Evolutionary conservation across 2,888 invertebrate genomes (phyloP).

Genomic region (Omphaloscelis lunosa): DNA sequence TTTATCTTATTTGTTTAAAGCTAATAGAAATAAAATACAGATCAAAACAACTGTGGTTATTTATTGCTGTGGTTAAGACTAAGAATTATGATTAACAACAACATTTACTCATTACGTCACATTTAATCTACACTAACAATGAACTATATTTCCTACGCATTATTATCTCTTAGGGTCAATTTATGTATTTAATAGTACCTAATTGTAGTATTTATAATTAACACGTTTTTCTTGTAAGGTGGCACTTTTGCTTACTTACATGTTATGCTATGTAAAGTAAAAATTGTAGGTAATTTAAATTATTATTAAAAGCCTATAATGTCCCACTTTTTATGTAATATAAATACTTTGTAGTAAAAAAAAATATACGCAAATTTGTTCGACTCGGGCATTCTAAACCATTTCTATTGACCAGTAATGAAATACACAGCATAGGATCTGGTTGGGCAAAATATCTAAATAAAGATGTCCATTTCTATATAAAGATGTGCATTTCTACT

Average conservation of each 20-base stretch:
- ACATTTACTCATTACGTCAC: not conserved
- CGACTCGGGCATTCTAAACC: not conserved
- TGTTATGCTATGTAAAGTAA: too few relatives aligned
- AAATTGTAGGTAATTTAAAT: too few relatives aligned
- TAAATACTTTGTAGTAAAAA: not conserved
- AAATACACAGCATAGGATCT: not conserved
- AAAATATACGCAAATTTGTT: not conserved
- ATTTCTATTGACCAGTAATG: not conserved
- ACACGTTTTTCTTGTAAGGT: too few relatives aligned
- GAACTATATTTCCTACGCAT: not conserved
- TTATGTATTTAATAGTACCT: not conserved
- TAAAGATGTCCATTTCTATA: not conserved
- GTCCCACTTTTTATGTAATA: not conserved
- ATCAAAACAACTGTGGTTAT: not conserved
- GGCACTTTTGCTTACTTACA: not conserved
- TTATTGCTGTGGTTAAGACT: not conserved
- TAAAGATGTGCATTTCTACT: not conserved
- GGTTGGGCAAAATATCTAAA: not conserved
- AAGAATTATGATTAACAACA: not conserved
- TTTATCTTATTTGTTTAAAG: conserved; percentile 26
- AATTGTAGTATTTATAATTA: not conserved
- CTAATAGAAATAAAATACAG: not conserved
- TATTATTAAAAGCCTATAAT: not conserved
- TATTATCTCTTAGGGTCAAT: conserved; percentile 12
- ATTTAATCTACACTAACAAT: not conserved